Conservation (phyloP, 2,113 vertebrate genomes). For the Eonycteris spelaea region DNA sequence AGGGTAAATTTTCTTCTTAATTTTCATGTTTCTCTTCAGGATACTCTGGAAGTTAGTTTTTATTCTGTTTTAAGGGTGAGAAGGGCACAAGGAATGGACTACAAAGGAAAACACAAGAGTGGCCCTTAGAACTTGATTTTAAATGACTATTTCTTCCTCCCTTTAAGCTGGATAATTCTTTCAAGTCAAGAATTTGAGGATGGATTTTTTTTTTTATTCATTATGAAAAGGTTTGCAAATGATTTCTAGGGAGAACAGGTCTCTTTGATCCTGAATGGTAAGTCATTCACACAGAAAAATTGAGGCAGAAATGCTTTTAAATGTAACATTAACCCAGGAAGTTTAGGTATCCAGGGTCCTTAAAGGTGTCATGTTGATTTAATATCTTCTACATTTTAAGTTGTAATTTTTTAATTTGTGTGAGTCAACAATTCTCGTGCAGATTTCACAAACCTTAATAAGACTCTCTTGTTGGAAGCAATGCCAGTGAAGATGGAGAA, state of each 20-base stretch:
- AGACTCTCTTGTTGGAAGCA: slow-evolving; percentile 14
- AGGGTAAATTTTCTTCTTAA: neutral
- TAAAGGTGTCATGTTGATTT: neutral
- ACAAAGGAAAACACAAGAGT: neutral
- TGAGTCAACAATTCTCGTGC: neutral
- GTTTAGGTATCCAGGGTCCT: neutral
- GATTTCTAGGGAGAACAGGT: neutral
- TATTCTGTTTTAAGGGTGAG: neutral
- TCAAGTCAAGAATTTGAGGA: neutral
- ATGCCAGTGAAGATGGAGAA: neutral
- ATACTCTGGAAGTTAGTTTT: neutral
- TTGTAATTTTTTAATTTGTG: slow-evolving; percentile 22
- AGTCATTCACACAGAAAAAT: neutral
- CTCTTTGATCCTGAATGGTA: neutral
- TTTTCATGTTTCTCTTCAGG: neutral
- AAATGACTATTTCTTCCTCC: neutral
- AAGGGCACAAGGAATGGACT: neutral
- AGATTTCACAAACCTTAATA: neutral
- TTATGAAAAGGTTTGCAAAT: neutral
- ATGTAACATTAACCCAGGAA: neutral
- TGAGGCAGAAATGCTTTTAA: neutral
- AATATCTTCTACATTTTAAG: neutral
- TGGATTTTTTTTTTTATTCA: neutral
- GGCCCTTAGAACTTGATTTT: neutral
- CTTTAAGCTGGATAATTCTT: neutral